Evolutionary conservation across 2,797 vertebrate species (phyloP).

Genomic region (Sebastes wilsoni): DNA sequence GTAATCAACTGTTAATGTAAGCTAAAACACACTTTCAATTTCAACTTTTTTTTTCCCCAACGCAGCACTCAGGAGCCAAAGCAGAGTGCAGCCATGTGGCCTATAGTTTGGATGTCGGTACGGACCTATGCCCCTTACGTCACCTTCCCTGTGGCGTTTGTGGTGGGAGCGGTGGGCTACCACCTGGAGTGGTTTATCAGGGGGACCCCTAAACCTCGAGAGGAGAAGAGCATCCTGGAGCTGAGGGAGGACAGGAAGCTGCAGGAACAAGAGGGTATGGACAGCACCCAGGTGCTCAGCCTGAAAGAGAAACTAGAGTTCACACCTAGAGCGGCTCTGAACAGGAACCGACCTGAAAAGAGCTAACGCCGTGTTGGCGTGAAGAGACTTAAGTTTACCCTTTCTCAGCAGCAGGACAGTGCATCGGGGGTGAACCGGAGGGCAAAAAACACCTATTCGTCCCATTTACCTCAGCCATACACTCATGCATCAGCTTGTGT

Average conservation of each 20-base stretch:
- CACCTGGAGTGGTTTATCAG: slow-evolving; percentile 94
- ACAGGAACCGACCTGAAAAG: slow-evolving; percentile 93
- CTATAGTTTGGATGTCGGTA: slow-evolving; percentile 86
- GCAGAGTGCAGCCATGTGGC: slow-evolving; percentile 87
- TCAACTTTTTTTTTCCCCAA: neutral
- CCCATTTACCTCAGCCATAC: neutral
- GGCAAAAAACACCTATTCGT: neutral
- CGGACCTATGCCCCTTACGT: slow-evolving; percentile 95
- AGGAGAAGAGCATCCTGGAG: slow-evolving; percentile 90
- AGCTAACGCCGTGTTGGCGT: slow-evolving; percentile 72
- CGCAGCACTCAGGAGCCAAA: neutral
- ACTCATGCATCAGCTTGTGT: neutral
- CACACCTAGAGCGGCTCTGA: slow-evolving; percentile 91
- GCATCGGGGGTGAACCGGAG: neutral
- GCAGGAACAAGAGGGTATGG: slow-evolving; percentile 88
- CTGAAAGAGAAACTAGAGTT: slow-evolving; percentile 97
- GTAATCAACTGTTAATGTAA: neutral
- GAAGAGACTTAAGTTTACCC: slow-evolving; percentile 17
- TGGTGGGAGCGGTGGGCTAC: slow-evolving; percentile 96
- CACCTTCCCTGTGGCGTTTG: slow-evolving; percentile 95
- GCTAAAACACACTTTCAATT: neutral
- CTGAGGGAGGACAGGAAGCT: slow-evolving; percentile 93
- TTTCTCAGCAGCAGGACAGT: neutral
- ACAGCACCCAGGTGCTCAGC: slow-evolving; percentile 93
- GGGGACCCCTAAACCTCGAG: slow-evolving; percentile 84